Base-by-base conservation (phyloP, 2,888 invertebrate species). In the Nyleta sp. region DNA sequence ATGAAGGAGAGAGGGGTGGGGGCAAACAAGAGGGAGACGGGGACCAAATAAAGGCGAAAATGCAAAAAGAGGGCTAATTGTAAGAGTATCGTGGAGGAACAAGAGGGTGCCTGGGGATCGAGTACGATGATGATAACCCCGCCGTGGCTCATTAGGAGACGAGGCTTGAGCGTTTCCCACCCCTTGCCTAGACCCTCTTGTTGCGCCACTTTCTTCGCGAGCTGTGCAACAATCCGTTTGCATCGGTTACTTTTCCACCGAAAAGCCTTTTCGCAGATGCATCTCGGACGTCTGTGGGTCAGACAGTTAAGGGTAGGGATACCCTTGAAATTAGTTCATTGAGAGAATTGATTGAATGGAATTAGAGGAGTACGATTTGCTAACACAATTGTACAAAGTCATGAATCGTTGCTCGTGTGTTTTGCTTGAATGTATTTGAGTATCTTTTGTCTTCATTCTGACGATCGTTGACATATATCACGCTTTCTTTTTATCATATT, bases 31-130 rank as follows among this genome's bases (percentile, higher is more conserved):
- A 8, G 13, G 22, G 67, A 53, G 53, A 55, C 35, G 70, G 67
- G 70, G 65, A 72, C 65, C 71, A 62, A 72, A 74, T 74, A 67
- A 65, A 79, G 62, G 68, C 70, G 38, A 76, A 74, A 55, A 73
- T 62, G 70, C 72, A 65, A 78, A 74, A 82, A 81, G 81, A 80
- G 81, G 82, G 75, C 70, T 80, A 78, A 79, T 82, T 76, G 70
- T 62, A 35, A 59, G 73, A 70, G 65, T 55, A 78, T 78, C 67
- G 72, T 57, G 55, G 60, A 72, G 67, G 55, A 72, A 73, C 52
- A 50, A 57, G 68, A 65, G 77, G 52, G 68, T 50, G 68, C 72
- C 60, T 67, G 68, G 77, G 77, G 72, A 72, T 70, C 67, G 75
- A 73, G 73, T 35, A 52, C 70, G 64, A 68, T 33, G 60, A 71